Percentiles rank a stretch among this genome's conserved stretches.
phyloP scores from a whole-genome alignment of 2,113 vertebrate genomes.

The Tachysurus vachellii region DNA sequence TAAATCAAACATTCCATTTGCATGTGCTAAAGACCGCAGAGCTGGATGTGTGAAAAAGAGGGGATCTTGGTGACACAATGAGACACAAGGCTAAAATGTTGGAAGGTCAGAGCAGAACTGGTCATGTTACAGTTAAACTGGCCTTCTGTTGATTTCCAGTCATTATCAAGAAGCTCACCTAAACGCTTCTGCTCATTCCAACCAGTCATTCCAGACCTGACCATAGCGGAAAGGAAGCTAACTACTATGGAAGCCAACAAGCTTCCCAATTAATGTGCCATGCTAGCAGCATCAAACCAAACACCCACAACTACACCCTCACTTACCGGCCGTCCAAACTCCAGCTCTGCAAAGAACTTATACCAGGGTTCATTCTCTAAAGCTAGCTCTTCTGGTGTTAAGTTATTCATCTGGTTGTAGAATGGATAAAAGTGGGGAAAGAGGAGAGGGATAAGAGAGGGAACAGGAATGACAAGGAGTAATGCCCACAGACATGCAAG shows the following conservation, averaged over 20 bases:
- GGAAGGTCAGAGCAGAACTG: conserved; percentile 17
- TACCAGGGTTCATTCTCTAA: conserved; percentile 94
- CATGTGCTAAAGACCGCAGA: conserved; percentile 4
- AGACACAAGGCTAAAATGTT: conserved; percentile 35
- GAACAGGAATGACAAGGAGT: conserved; percentile 51
- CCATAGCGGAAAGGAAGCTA: not conserved
- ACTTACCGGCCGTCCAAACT: conserved; percentile 92
- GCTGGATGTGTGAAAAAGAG: conserved; percentile 8
- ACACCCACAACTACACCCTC: conserved; percentile 63
- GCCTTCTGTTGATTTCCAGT: not conserved
- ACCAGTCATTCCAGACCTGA: conserved; percentile 40
- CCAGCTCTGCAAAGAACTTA: conserved; percentile 94
- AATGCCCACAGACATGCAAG: conserved; percentile 33
- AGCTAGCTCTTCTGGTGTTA: conserved; percentile 87
- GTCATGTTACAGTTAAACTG: not conserved
- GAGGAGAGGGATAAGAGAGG: conserved; percentile 62
- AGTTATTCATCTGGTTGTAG: conserved; percentile 78
- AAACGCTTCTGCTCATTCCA: conserved; percentile 35
- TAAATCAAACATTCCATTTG: conserved; percentile 17
- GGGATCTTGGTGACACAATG: not conserved
- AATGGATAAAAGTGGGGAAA: conserved; percentile 47
- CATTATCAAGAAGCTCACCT: not conserved
- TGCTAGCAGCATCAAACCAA: conserved; percentile 45
- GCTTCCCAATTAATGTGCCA: conserved; percentile 38
- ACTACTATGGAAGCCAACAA: conserved; percentile 22